Percentiles rank a stretch among this genome's conserved stretches.
These are phyloP conservation scores for Argyresthia goedartella DNA, from an alignment of 2,888 invertebrate genomes.

Conservation along the genomic window DNA sequence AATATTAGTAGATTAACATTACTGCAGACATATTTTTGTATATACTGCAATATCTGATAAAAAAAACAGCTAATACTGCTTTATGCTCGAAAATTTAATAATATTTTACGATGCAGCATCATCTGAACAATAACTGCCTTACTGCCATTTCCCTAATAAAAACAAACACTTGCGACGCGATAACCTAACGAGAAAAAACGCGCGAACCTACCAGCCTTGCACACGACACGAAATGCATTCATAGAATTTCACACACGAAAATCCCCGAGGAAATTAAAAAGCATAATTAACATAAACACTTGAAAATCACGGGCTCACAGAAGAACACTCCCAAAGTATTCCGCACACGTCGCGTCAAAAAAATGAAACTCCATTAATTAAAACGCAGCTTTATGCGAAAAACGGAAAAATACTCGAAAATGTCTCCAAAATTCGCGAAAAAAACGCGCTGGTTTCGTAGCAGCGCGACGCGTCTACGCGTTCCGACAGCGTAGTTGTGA, in stretches of 20 bases:
- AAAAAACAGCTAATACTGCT: too few relatives aligned
- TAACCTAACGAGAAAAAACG: background rate
- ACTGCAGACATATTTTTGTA: too few relatives aligned
- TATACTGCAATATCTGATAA: too few relatives aligned
- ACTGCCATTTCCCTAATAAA: too few relatives aligned
- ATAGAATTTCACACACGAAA: background rate
- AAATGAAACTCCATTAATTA: background rate
- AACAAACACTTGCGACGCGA: background rate
- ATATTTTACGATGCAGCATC: too few relatives aligned
- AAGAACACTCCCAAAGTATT: background rate
- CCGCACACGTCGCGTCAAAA: background rate
- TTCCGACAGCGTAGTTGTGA: conserved; percentile 44
- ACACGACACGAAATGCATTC: background rate
- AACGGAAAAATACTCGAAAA: background rate
- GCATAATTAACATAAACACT: background rate
- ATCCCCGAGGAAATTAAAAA: background rate
- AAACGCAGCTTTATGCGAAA: background rate
- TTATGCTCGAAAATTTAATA: too few relatives aligned
- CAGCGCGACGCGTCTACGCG: conserved; percentile 41
- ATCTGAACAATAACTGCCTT: too few relatives aligned
- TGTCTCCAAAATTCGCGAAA: conserved; percentile 16
- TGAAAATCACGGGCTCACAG: background rate
- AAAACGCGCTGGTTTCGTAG: background rate
- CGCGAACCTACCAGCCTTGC: background rate
- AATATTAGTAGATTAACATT: too few relatives aligned